Conservation (phyloP, 2,888 invertebrate species). For the Xanthostigma xanthostigma region DNA sequence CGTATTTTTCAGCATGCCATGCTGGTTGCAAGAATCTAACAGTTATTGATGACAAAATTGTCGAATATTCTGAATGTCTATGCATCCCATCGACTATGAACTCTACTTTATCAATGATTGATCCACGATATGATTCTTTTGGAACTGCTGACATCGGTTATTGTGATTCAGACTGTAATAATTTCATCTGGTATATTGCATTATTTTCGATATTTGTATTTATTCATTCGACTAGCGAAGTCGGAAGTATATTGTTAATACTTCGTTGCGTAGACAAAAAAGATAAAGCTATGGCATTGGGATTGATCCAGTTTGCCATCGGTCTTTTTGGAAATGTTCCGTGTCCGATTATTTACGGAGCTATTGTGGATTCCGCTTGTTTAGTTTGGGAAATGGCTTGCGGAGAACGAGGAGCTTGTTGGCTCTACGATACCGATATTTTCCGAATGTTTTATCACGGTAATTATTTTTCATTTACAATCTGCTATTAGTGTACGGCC, state of each 20-base stretch:
- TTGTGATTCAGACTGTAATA: constrained; percentile 65
- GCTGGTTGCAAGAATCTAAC: constrained; percentile 64
- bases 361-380: constrained; percentile 84
- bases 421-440: constrained; percentile 70
- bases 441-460: constrained; percentile 78
- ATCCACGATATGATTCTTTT: constrained; percentile 13
- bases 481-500: too few species aligned
- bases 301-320: constrained; percentile 84
- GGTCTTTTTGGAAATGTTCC: constrained; percentile 89
- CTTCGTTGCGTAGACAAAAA: constrained; percentile 81
- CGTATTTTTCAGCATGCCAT: constrained; percentile 80
- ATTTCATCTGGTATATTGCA: constrained; percentile 64
- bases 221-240: constrained; percentile 84
- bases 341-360: constrained; percentile 88
- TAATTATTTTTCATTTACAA: constrained; percentile 24
- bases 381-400: constrained; percentile 74
- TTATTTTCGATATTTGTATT: constrained; percentile 81
- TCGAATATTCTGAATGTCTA: constrained; percentile 36
- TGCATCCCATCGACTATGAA: constrained; percentile 25
- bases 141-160: constrained; percentile 59
- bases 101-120: not conserved
- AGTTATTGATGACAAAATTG: constrained; percentile 39
- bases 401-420: constrained; percentile 70
- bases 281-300: constrained; percentile 91
- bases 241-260: constrained; percentile 79